Evolutionary conservation across 2,113 vertebrate species (phyloP).

Genomic region (Alosa alosa): DNA sequence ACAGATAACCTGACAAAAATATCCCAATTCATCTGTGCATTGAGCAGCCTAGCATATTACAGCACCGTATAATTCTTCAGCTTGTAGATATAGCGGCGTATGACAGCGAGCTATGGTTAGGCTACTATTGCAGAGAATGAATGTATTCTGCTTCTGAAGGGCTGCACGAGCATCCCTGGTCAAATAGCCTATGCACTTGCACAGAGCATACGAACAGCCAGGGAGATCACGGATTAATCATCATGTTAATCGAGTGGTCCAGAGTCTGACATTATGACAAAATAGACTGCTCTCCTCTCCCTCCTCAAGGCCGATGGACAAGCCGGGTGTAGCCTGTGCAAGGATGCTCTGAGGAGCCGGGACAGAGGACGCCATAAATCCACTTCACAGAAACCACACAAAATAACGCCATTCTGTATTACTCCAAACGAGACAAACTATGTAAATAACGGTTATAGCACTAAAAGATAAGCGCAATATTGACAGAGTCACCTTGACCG

Average conservation of each 20-base stretch:
- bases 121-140: background rate
- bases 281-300: background rate
- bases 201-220: background rate
- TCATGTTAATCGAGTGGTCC: background rate
- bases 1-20: background rate
- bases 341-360: slow-evolving; percentile 44
- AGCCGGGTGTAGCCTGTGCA: slow-evolving; percentile 40
- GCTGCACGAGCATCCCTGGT: background rate
- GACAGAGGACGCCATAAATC: background rate
- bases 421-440: slow-evolving; percentile 32
- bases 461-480: slow-evolving; percentile 63
- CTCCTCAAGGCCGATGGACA: slow-evolving; percentile 51
- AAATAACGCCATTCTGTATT: background rate
- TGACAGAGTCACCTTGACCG: slow-evolving; percentile 96
- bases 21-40: background rate
- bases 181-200: background rate
- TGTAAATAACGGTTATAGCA: slow-evolving; percentile 43
- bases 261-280: background rate
- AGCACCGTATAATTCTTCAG: background rate
- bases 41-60: background rate
- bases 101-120: background rate
- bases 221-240: background rate
- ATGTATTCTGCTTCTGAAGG: background rate
- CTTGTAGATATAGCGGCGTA: background rate
- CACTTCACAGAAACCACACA: slow-evolving; percentile 3